phyloP scores from a whole-genome alignment of 2,888 invertebrate genomes.

The Amphiduros pacificus region DNA sequence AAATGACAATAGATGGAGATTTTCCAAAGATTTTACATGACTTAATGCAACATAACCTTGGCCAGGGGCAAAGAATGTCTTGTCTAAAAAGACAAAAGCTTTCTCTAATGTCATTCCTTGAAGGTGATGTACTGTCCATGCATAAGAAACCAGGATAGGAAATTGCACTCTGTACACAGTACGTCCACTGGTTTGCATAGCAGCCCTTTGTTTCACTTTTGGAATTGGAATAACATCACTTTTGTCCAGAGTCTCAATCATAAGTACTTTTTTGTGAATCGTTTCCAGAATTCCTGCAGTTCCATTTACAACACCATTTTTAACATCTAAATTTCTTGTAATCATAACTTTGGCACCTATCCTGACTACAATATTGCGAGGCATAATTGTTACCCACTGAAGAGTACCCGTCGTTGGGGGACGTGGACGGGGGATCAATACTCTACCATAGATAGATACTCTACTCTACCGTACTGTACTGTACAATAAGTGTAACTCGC shows the following conservation, averaged over 20 bases:
- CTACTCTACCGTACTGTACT: too few species aligned
- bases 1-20: neutral
- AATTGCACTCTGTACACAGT: constrained; percentile 1
- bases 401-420: too few species aligned
- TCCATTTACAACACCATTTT: neutral
- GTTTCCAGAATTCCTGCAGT: neutral
- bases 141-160: constrained; percentile 2
- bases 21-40: neutral
- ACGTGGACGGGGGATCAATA: too few species aligned
- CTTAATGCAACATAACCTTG: too few species aligned
- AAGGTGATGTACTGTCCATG: neutral
- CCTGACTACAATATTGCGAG: neutral
- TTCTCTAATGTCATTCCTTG: constrained; percentile 2
- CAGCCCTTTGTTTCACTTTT: neutral
- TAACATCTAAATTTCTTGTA: neutral
- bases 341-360: neutral
- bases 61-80: neutral
- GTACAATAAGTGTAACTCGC: too few species aligned
- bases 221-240: too few species aligned
- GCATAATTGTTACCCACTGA: too few species aligned
- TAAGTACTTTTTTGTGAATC: neutral
- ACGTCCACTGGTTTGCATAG: neutral
- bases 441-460: too few species aligned
- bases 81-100: neutral
- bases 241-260: too few species aligned